Percentiles rank a stretch among this genome's conserved stretches.
Evolutionary conservation across 2,113 vertebrate genomes (phyloP).

Genomic region (Phainopepla nitens): DNA sequence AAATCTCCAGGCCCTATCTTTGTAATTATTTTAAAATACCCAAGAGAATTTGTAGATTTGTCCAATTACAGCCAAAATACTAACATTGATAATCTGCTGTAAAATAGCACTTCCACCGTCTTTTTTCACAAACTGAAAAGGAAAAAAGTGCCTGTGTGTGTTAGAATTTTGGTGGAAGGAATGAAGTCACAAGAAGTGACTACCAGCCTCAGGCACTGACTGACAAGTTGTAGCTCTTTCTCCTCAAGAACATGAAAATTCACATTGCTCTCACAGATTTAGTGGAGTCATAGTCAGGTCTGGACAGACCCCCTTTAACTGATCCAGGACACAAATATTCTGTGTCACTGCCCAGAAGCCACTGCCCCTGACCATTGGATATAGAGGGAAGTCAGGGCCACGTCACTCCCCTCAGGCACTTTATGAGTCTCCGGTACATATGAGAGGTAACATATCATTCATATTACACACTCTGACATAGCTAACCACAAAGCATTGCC

Average conservation of each 20-base stretch:
- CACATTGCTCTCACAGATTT: neutral
- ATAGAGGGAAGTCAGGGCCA: neutral
- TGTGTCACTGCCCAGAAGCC: neutral
- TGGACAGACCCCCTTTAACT: neutral
- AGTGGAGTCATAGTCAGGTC: neutral
- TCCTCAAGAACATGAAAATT: neutral
- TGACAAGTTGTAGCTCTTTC: neutral
- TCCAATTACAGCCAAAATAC: constrained; percentile 34
- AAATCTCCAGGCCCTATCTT: neutral
- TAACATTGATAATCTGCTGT: constrained; percentile 13
- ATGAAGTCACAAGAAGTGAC: neutral
- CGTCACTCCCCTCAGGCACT: neutral
- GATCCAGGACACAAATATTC: neutral
- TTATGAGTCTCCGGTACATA: neutral
- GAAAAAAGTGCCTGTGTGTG: neutral
- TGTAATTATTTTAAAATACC: constrained; percentile 37
- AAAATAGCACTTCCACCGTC: neutral
- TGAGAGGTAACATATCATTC: neutral
- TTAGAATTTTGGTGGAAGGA: neutral
- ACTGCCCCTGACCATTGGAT: neutral
- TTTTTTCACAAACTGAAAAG: neutral
- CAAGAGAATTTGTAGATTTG: constrained; percentile 18
- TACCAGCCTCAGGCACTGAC: neutral
- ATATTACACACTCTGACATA: neutral
- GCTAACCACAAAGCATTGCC: neutral